Evolutionary conservation across 2,797 vertebrate genomes (phyloP).

Genomic region (Smutsia gigantea): DNA sequence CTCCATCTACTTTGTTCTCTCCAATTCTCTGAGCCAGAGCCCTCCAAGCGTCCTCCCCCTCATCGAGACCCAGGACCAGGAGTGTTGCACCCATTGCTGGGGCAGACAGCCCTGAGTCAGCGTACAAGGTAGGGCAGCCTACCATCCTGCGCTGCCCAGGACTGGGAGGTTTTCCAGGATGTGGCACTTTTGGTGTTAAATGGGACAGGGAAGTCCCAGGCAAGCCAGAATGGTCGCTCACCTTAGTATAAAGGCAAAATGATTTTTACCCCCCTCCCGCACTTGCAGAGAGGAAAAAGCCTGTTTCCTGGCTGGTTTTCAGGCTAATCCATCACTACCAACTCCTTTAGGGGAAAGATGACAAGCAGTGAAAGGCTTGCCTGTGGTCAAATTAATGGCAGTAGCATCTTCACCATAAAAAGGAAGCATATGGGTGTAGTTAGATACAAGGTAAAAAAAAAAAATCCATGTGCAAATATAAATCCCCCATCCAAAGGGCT

Average conservation of each 20-base stretch:
- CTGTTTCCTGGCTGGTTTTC: neutral
- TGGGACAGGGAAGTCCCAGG: neutral
- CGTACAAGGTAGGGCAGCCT: too few relatives aligned
- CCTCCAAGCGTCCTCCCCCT: too few relatives aligned
- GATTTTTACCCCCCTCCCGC: neutral
- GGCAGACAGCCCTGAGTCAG: neutral
- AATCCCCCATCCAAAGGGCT: neutral
- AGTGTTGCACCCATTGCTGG: neutral
- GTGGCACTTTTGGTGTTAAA: too few relatives aligned
- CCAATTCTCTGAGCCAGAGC: neutral
- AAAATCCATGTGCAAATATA: neutral
- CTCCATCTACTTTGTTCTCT: neutral
- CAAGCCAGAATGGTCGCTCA: accelerated
- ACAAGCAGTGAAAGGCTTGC: neutral
- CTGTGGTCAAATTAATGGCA: neutral
- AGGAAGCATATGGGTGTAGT: neutral
- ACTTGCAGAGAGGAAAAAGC: neutral
- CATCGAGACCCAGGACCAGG: neutral
- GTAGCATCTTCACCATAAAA: neutral
- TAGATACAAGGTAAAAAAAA: neutral
- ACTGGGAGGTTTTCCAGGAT: too few relatives aligned
- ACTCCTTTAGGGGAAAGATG: neutral
- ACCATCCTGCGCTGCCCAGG: too few relatives aligned
- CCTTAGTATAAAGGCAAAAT: too few relatives aligned
- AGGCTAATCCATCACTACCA: neutral